These are phyloP conservation scores for Littorina saxatilis DNA, from an alignment of 1,140 invertebrate genomes.

Conservation along the genomic window DNA sequence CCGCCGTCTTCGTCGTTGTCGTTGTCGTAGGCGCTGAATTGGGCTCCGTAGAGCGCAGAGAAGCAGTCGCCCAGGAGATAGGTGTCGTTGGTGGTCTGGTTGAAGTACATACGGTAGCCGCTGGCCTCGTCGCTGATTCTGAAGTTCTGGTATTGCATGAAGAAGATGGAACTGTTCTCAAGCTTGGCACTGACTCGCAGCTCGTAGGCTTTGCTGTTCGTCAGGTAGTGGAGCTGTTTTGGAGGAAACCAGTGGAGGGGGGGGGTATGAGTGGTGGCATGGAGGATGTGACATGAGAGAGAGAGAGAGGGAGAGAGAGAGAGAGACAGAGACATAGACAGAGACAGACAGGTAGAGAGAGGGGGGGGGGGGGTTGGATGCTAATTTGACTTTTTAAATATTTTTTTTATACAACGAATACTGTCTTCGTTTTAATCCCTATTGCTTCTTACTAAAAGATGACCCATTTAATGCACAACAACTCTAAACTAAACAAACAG, in stretches of 20 bases:
- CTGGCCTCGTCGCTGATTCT: background rate
- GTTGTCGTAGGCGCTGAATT: constrained; percentile 36
- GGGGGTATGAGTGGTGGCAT: no score
- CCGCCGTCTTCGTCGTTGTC: constrained; percentile 33
- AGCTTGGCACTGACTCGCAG: constrained; percentile 9
- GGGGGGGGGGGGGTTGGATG: no score
- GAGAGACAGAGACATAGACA: background rate
- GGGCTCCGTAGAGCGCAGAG: constrained; percentile 10
- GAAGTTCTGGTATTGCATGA: constrained; percentile 31
- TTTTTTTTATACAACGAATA: no score
- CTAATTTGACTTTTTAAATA: no score
- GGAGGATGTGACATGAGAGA: background rate
- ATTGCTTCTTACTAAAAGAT: no score
- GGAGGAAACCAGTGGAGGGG: no score
- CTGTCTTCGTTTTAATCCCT: no score
- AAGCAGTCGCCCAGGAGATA: constrained; percentile 30
- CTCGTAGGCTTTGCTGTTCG: constrained; percentile 28
- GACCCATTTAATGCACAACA: no score
- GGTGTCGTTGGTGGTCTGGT: background rate
- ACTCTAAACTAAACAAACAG: no score
- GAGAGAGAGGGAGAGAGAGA: constrained; percentile 4
- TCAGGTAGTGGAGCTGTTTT: constrained; percentile 21
- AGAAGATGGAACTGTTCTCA: background rate
- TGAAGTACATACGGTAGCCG: constrained; percentile 30
- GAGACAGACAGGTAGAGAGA: background rate